Evolutionary conservation across 2,888 invertebrate genomes (phyloP), one percentile per base, ranked within the genome.

Genomic region (Pocota personata): DNA sequence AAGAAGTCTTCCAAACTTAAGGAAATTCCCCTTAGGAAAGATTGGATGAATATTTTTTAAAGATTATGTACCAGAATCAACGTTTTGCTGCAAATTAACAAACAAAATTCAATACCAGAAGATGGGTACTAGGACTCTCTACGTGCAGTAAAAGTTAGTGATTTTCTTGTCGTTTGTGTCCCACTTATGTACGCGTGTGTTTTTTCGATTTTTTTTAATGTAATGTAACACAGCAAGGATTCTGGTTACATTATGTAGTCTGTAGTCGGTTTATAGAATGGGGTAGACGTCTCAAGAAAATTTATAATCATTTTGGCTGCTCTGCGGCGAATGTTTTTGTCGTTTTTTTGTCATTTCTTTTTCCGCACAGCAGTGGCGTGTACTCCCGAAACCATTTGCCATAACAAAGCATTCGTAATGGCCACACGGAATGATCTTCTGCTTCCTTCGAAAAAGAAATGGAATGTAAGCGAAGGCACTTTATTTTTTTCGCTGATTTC

Each of bases 401-500:
- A 62, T 71, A 64, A 64, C 71, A 64, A 73, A 72, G 66, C 50
- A 73, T 66, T 40, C 66, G 48, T 80, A 80, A 80, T 73, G 58
- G 72, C 40, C 66, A 60, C 80, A 73, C 35, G 60, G 48, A 67
- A 66, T 58, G 50, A 72, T 73, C 48, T 14, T 27, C 48, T 66
- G 37, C 30, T 73, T 72, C 66, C 58, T 72, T 50, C 58, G 8
- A 40, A 35, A 46, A 35, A 72, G 60, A 64, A 79, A 55, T 71
- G 71, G 71, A 64, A 72, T 57, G 35, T 71, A 72, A 72, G 55
- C 55, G 46, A 69, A 66, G 66, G 79, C 50, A 72, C 79, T 73
- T 73, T 66, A 79, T 79, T 73, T 77, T 71, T 80, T 58, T 73
- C 73, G 72, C 50, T 66, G 66, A 80, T 73, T 73, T 73, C 73